A percentile compares a stretch with the other conserved stretches of the same genome.
Conservation (phyloP, 2,797 vertebrate species). For the Delichon dasypus region DNA sequence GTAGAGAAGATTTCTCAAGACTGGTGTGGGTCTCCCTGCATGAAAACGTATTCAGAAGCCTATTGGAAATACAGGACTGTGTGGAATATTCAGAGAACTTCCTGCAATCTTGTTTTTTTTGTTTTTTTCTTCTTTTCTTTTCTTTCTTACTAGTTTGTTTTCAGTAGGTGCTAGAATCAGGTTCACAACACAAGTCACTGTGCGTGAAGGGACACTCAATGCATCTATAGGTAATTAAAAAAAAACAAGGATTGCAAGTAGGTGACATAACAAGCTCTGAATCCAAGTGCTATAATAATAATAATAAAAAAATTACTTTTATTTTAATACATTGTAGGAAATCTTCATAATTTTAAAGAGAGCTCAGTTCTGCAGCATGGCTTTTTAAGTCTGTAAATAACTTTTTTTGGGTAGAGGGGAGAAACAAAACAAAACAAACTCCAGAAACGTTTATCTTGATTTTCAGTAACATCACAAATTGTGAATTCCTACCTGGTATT, state of each 20-base stretch:
- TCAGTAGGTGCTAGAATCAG: conserved; percentile 94
- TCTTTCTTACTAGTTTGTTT: conserved; percentile 73
- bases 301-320: conserved; percentile 88
- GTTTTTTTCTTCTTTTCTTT: background rate
- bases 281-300: conserved; percentile 92
- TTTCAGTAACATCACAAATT: conserved; percentile 91
- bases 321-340: conserved; percentile 99
- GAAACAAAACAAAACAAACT: conserved; percentile 70
- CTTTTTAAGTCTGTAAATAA: conserved; percentile 99
- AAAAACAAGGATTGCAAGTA: conserved; percentile 79
- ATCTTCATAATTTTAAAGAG: conserved; percentile 95
- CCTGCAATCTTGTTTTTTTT: conserved; percentile 66
- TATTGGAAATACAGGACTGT: conserved; percentile 72
- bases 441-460: conserved; percentile 74
- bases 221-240: conserved; percentile 63
- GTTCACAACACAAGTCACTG: conserved; percentile 88
- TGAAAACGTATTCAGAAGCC: conserved; percentile 82
- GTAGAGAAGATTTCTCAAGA: conserved; percentile 93
- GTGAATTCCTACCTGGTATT: conserved; percentile 95
- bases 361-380: conserved; percentile 93
- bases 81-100: conserved; percentile 82
- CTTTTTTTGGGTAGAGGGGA: conserved; percentile 85
- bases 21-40: conserved; percentile 89
- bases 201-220: conserved; percentile 82
- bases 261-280: conserved; percentile 86